Evolutionary conservation across 2,113 vertebrate genomes (phyloP), one percentile per base, ranked within the genome.

Genomic region (Echinops telfairi): DNA sequence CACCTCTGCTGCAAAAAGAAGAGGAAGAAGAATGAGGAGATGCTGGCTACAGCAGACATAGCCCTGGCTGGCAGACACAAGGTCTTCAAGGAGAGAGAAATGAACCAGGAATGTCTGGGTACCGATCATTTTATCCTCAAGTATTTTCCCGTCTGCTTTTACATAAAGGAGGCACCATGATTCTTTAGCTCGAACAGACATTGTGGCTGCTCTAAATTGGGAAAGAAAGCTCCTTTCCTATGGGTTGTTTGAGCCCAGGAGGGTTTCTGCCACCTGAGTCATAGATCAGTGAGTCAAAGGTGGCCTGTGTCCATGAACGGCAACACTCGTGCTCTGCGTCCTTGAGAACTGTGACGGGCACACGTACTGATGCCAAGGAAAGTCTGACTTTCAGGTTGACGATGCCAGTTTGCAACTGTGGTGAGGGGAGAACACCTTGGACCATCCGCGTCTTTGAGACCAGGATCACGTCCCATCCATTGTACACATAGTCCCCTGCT

Each of bases 171-270:
- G 3, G 2, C 23, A 78, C 88, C 77, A 11, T 57, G 92, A 29
- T 77, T 66, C n/a, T 92, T 93, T 40, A 22, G 27, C 76, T 94
- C 36, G 88, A 62, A 84, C 40, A 33, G 64, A 76, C 33, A 19
- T 57, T 80, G 27, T 58, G 57, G 66, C 15, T 31, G 57, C 80
- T 95, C 66, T 57, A 92, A 96, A 88, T 90, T 71, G 66, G 76
- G 66, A 88, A 71, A 31, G 47, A 71, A 94, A 90, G 31, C 22
- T 40, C 73, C n/a, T 16, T 85, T 23, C 68, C 77, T 81, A 6
- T 90, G 43, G 2, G 19, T 79, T 81, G n/a, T 60, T 83, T 92
- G 80, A 15, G 71, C 1, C 88, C 71, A 14, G n/a, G 36, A 92
- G 23, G 57, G 17, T 80, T 89, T 93, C 82, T 79, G 76, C 20